Percentiles rank a stretch among this genome's conserved stretches.
Conservation (phyloP, 2,797 vertebrate genomes). For the Neosalanx taihuensis region DNA sequence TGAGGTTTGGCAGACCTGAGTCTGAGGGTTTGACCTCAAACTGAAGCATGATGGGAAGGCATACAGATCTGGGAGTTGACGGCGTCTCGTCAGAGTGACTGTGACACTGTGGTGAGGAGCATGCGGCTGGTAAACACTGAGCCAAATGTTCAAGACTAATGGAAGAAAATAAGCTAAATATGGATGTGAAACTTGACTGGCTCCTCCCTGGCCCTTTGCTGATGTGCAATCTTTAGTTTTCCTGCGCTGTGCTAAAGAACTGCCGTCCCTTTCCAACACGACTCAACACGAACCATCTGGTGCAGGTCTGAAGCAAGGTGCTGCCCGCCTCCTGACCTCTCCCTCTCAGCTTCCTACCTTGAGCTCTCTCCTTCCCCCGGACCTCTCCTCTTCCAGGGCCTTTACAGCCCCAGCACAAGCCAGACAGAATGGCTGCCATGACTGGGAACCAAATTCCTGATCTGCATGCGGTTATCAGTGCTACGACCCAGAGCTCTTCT, state of each 20-base stretch:
- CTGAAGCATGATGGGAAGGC: constrained; percentile 39
- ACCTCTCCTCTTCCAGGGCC: constrained; percentile 31
- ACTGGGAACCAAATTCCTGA: constrained; percentile 52
- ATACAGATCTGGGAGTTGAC: constrained; percentile 26
- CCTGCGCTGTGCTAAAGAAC: background rate
- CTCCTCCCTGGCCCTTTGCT: constrained; percentile 1
- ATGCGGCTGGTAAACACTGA: constrained; percentile 42
- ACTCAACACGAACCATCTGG: background rate
- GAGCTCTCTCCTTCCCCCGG: constrained; percentile 39
- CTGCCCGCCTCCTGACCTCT: background rate
- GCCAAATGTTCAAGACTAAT: constrained; percentile 52
- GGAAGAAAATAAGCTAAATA: constrained; percentile 48
- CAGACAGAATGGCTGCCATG: constrained; percentile 27
- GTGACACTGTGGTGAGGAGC: constrained; percentile 31
- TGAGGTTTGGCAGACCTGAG: constrained; percentile 26
- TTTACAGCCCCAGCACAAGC: constrained; percentile 23
- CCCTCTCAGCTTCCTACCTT: constrained; percentile 15
- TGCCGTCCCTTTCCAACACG: background rate
- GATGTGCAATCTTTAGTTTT: background rate
- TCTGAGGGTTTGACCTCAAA: constrained; percentile 42
- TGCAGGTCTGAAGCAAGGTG: background rate
- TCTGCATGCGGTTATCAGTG: constrained; percentile 56
- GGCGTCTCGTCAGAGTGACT: constrained; percentile 34
- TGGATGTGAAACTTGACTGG: constrained; percentile 31
- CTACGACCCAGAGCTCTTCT: constrained; percentile 43